Percentiles rank a stretch among this genome's conserved stretches.
These are phyloP conservation scores for Chaetura pelagica DNA, from an alignment of 2,113 vertebrate genomes.

Conservation along the genomic window DNA sequence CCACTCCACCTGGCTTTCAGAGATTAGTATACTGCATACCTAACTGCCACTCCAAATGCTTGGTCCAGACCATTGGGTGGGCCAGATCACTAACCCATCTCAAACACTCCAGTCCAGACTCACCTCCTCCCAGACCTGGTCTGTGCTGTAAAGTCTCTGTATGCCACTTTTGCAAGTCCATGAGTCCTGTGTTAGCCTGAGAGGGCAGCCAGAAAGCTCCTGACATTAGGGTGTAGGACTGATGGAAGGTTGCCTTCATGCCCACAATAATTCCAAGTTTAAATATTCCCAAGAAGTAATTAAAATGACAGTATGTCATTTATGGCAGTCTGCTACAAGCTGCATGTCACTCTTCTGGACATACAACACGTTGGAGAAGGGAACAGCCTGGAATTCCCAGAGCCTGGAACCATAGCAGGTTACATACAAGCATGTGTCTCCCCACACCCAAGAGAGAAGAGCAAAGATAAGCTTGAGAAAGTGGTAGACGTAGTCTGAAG, in stretches of 20 bases:
- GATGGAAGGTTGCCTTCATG: background rate
- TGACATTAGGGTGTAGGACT: fast-evolving
- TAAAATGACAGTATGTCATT: background rate
- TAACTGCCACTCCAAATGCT: background rate
- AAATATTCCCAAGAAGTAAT: background rate
- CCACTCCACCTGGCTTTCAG: background rate
- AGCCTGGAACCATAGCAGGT: background rate
- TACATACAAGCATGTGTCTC: fast-evolving
- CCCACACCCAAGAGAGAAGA: background rate
- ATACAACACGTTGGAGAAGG: background rate
- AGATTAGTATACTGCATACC: background rate
- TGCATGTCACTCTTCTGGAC: background rate
- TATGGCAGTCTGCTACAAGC: background rate
- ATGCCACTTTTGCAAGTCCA: background rate
- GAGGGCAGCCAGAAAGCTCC: background rate
- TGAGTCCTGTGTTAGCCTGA: fast-evolving
- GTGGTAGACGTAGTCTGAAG: background rate
- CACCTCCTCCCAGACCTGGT: background rate
- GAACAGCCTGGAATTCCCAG: background rate
- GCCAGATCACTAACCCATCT: background rate
- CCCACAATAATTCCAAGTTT: background rate
- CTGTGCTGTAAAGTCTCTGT: background rate
- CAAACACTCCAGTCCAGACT: background rate
- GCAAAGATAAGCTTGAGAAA: background rate
- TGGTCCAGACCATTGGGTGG: background rate